phyloP scores from a whole-genome alignment of 2,888 invertebrate genomes.

The Pammene aurita region DNA sequence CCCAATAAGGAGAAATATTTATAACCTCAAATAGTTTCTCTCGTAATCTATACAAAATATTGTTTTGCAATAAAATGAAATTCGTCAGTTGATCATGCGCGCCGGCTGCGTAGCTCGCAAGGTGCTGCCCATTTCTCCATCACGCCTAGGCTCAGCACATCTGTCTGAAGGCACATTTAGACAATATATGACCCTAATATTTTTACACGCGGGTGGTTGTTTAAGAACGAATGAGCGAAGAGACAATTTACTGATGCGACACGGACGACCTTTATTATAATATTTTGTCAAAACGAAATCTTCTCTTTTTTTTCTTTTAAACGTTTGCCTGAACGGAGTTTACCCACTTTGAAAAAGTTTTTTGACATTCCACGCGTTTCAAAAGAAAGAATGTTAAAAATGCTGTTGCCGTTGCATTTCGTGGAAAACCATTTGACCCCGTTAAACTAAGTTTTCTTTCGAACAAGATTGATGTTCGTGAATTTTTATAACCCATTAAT shows the following conservation, averaged over 20 bases:
- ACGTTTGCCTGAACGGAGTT: constrained; percentile 17
- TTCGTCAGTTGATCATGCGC: constrained; percentile 51
- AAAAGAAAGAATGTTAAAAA: constrained; percentile 66
- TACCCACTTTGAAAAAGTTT: constrained; percentile 52
- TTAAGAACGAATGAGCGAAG: constrained; percentile 50
- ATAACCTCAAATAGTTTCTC: too few species aligned
- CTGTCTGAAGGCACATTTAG: constrained; percentile 57
- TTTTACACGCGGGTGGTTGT: constrained; percentile 58
- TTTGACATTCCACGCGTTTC: constrained; percentile 60
- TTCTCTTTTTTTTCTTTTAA: constrained; percentile 11
- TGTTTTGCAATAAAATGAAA: constrained; percentile 4
- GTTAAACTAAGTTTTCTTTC: constrained; percentile 68
- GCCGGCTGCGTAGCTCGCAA: constrained; percentile 63
- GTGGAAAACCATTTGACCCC: constrained; percentile 70
- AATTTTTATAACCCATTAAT: constrained; percentile 19
- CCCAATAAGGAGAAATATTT: too few species aligned
- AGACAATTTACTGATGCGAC: constrained; percentile 55
- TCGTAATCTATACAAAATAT: background rate
- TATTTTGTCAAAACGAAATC: constrained; percentile 29
- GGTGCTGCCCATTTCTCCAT: constrained; percentile 74
- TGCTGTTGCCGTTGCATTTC: constrained; percentile 59
- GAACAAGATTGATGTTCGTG: constrained; percentile 74
- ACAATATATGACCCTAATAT: constrained; percentile 63
- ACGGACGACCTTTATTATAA: constrained; percentile 43
- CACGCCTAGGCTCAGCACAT: constrained; percentile 64